Percentiles rank a stretch among this genome's conserved stretches.
These are phyloP conservation scores for Rhaphigaster nebulosa DNA, from an alignment of 2,888 invertebrate species.

Conservation along the genomic window DNA sequence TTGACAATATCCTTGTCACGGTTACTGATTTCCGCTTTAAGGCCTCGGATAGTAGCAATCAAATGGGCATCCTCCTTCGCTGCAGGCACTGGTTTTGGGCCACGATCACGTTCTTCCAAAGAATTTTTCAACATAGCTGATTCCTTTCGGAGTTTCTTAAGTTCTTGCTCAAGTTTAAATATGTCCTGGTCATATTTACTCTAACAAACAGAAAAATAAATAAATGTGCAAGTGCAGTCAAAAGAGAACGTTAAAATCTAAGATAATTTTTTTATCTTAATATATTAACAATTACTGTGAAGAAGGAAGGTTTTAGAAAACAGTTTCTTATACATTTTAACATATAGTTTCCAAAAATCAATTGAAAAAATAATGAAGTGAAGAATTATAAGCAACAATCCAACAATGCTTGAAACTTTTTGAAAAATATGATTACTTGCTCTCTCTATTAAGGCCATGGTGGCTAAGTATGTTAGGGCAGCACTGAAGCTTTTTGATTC, in stretches of 20 bases:
- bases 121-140: conserved; percentile 66
- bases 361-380: too few species aligned
- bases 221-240: background rate
- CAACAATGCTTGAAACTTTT: too few species aligned
- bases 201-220: conserved; percentile 60
- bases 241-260: background rate
- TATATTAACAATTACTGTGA: background rate
- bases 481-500: too few species aligned
- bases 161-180: conserved; percentile 65
- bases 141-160: conserved; percentile 66
- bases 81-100: conserved; percentile 67
- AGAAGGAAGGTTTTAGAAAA: background rate
- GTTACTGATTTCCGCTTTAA: conserved; percentile 80
- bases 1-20: conserved; percentile 82
- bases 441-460: too few species aligned
- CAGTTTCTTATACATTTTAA: background rate
- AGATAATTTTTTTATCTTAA: background rate
- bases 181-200: conserved; percentile 66
- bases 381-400: too few species aligned
- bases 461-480: too few species aligned
- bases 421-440: too few species aligned
- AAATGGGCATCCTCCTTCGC: conserved; percentile 79
- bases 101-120: conserved; percentile 65
- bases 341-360: too few species aligned
- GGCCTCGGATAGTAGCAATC: conserved; percentile 82